Conservation (phyloP, 2,113 vertebrate genomes). For the Beaufortia kweichowensis region DNA sequence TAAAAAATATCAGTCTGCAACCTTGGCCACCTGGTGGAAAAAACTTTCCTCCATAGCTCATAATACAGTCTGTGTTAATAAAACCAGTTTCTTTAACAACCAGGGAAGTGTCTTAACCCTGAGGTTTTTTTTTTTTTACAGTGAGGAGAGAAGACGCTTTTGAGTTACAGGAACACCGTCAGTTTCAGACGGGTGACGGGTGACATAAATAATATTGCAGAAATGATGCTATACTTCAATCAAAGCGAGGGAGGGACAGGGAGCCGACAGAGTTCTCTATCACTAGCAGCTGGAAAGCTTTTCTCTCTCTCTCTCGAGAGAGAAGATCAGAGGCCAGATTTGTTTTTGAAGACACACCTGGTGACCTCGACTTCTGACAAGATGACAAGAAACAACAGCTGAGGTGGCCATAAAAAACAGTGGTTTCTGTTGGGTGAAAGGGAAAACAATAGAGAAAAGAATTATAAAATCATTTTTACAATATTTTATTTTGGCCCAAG, state of each 20-base stretch:
- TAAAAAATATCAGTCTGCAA: neutral
- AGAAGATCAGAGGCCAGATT: slow-evolving; percentile 2
- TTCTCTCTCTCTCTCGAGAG: slow-evolving; percentile 32
- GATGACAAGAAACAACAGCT: slow-evolving; percentile 4
- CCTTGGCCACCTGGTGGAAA: slow-evolving; percentile 22
- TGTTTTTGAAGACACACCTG: slow-evolving; percentile 26
- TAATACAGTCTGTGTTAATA: slow-evolving; percentile 1
- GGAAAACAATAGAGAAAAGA: too few relatives aligned
- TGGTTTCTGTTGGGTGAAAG: too few relatives aligned
- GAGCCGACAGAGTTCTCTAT: neutral
- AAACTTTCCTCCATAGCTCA: neutral
- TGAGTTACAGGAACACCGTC: slow-evolving; percentile 50
- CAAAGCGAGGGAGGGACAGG: neutral
- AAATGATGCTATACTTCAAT: slow-evolving; percentile 45
- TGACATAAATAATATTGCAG: slow-evolving; percentile 60
- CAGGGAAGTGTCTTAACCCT: neutral
- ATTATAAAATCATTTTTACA: too few relatives aligned
- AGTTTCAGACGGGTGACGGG: slow-evolving; percentile 6
- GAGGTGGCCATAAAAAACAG: neutral
- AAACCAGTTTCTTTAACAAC: neutral
- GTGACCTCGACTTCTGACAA: slow-evolving; percentile 4
- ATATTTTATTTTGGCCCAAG: too few relatives aligned
- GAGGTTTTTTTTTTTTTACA: slow-evolving; percentile 26
- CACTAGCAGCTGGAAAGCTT: slow-evolving; percentile 6
- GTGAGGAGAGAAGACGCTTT: slow-evolving; percentile 36